Evolutionary conservation across 2,113 vertebrate genomes (phyloP).

Genomic region (Cebidichthys violaceus): DNA sequence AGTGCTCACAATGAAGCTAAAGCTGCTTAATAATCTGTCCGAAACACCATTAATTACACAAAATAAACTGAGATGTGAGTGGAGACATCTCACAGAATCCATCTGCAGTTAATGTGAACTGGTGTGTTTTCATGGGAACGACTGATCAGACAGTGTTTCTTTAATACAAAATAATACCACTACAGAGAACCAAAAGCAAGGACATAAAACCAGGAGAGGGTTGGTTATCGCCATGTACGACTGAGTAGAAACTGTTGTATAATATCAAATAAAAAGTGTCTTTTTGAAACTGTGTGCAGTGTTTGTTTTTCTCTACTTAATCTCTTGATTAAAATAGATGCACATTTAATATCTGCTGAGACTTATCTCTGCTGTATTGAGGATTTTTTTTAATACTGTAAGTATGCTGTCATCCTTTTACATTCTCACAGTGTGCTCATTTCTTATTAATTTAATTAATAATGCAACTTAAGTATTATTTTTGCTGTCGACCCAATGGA

Average conservation of each 20-base stretch:
- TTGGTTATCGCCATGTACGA: slow-evolving; percentile 68
- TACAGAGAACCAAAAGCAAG: slow-evolving; percentile 60
- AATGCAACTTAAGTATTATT: neutral
- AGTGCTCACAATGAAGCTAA: slow-evolving; percentile 10
- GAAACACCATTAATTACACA: slow-evolving; percentile 1
- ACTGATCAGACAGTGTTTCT: slow-evolving; percentile 76
- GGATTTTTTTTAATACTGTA: neutral
- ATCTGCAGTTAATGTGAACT: slow-evolving; percentile 42
- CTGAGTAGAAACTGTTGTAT: slow-evolving; percentile 80
- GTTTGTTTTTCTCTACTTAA: neutral
- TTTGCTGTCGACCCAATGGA: neutral
- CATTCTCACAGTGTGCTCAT: neutral
- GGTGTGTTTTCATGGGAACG: slow-evolving; percentile 55
- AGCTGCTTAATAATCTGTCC: slow-evolving; percentile 28
- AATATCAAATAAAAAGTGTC: slow-evolving; percentile 83
- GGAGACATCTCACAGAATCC: slow-evolving; percentile 24
- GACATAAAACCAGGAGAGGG: slow-evolving; percentile 45
- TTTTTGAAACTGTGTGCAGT: slow-evolving; percentile 69
- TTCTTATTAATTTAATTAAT: slow-evolving; percentile 1
- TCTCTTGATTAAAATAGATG: neutral
- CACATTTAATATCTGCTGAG: neutral
- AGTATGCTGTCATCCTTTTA: neutral
- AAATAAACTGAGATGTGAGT: slow-evolving; percentile 4
- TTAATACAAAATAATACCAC: slow-evolving; percentile 74
- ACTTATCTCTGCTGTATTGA: neutral